phyloP scores from a whole-genome alignment of 2,888 invertebrate species.

The Hololepta plana region DNA sequence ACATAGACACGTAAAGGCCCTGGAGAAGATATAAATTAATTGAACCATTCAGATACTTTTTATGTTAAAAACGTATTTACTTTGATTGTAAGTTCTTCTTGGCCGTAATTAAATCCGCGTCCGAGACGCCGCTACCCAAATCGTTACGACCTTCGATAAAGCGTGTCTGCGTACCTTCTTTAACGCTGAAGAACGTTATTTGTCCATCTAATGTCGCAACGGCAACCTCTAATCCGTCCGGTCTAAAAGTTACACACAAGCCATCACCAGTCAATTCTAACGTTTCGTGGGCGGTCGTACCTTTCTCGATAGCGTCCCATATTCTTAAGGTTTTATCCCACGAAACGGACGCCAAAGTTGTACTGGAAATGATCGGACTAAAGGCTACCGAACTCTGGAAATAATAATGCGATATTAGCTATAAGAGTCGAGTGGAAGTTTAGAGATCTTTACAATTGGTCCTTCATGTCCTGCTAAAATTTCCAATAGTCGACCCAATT shows the following conservation, averaged over 20 bases:
- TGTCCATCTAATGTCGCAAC: conserved; percentile 81
- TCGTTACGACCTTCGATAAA: conserved; percentile 82
- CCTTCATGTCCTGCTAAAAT: conserved; percentile 85
- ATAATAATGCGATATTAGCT: conserved; percentile 3
- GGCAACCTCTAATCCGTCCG: conserved; percentile 84
- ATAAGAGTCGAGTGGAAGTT: not conserved
- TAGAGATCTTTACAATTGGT: conserved; percentile 49
- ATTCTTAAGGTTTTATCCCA: conserved; percentile 89
- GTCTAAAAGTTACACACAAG: conserved; percentile 67
- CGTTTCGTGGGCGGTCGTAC: conserved; percentile 65
- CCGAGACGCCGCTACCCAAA: conserved; percentile 66
- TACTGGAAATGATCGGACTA: conserved; percentile 50
- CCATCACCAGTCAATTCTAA: conserved; percentile 64
- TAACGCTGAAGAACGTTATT: conserved; percentile 62
- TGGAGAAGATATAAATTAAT: conserved; percentile 26
- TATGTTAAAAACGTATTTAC: conserved; percentile 32
- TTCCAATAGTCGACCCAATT: conserved; percentile 81
- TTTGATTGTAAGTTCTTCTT: conserved; percentile 69
- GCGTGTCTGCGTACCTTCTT: conserved; percentile 49
- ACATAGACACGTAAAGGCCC: conserved; percentile 78
- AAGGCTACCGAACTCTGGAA: conserved; percentile 47
- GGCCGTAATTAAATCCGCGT: conserved; percentile 73
- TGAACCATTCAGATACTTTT: conserved; percentile 3
- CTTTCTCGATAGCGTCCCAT: conserved; percentile 81
- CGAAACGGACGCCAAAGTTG: conserved; percentile 68